Percentiles rank a stretch among this genome's conserved stretches.
These are phyloP conservation scores for Drosophila simulans DNA, from an alignment of 1,140 invertebrate genomes.

Conservation along the genomic window DNA sequence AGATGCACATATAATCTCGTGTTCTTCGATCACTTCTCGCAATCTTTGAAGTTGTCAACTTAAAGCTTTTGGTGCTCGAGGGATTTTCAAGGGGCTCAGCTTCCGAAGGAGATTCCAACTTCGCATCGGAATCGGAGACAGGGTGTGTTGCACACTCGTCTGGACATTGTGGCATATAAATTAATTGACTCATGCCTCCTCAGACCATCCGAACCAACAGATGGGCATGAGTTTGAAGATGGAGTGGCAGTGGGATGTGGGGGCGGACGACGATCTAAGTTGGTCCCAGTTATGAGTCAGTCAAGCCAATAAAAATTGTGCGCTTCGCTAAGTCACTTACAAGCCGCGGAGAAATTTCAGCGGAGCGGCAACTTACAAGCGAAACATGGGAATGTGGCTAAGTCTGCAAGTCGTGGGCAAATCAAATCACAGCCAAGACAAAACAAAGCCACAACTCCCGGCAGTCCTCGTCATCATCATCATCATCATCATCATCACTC, in stretches of 20 bases:
- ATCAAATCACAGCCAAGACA: slow-evolving; percentile 58
- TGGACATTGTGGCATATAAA: slow-evolving; percentile 70
- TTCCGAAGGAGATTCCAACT: not conserved
- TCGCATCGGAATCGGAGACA: slow-evolving; percentile 47
- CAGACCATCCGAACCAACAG: slow-evolving; percentile 25
- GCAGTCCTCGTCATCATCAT: slow-evolving; percentile 12
- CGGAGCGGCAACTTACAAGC: slow-evolving; percentile 48
- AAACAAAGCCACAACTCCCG: slow-evolving; percentile 49
- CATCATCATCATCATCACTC: slow-evolving; percentile 37
- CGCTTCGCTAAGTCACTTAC: slow-evolving; percentile 72
- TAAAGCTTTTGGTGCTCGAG: slow-evolving; percentile 32
- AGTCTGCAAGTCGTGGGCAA: slow-evolving; percentile 65
- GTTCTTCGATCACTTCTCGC: slow-evolving; percentile 37
- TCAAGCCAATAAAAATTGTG: slow-evolving; percentile 60
- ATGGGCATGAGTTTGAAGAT: not conserved
- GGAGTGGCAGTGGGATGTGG: not conserved
- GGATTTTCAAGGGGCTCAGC: slow-evolving; percentile 26
- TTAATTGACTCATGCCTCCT: slow-evolving; percentile 75
- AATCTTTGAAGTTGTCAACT: slow-evolving; percentile 59
- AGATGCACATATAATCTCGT: not conserved
- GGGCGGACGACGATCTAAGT: slow-evolving; percentile 12
- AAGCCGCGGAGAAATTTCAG: slow-evolving; percentile 41
- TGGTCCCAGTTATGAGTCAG: slow-evolving; percentile 52
- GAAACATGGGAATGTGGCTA: slow-evolving; percentile 65
- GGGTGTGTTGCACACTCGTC: slow-evolving; percentile 65